Evolutionary conservation across 2,113 vertebrate genomes (phyloP).

Genomic region (Oxyruncus cristatus): DNA sequence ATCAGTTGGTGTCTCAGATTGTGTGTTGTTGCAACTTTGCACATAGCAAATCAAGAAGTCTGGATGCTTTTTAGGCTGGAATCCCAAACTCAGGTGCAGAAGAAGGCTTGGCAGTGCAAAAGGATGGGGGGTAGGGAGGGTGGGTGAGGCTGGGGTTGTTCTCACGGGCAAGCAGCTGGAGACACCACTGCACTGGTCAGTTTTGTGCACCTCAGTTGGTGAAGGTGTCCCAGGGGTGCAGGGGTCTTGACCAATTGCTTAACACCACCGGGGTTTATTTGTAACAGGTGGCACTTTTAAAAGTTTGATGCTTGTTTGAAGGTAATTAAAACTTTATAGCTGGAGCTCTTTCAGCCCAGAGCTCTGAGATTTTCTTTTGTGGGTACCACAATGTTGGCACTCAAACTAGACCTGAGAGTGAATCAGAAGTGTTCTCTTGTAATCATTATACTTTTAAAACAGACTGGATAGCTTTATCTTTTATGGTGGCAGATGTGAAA

Average conservation of each 20-base stretch:
- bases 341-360: not conserved
- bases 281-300: not conserved
- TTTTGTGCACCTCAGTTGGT: not conserved
- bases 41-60: not conserved
- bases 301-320: not conserved
- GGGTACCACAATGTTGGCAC: not conserved
- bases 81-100: not conserved
- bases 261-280: not conserved
- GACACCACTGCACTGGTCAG: too few species aligned
- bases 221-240: not conserved
- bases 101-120: not conserved
- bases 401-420: not conserved
- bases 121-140: not conserved
- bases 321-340: slow-evolving; percentile 1
- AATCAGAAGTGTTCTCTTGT: slow-evolving; percentile 1
- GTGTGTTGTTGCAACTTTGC: not conserved
- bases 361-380: not conserved
- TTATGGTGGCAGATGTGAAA: slow-evolving; percentile 40
- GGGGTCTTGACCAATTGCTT: not conserved
- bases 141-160: rapidly evolving
- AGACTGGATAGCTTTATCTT: not conserved
- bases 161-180: not conserved
- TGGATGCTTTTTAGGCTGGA: not conserved
- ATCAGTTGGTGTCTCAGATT: not conserved
- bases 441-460: slow-evolving; percentile 23